Evolutionary conservation across 2,797 vertebrate species (phyloP).

Genomic region (Clarias laeviceps): DNA sequence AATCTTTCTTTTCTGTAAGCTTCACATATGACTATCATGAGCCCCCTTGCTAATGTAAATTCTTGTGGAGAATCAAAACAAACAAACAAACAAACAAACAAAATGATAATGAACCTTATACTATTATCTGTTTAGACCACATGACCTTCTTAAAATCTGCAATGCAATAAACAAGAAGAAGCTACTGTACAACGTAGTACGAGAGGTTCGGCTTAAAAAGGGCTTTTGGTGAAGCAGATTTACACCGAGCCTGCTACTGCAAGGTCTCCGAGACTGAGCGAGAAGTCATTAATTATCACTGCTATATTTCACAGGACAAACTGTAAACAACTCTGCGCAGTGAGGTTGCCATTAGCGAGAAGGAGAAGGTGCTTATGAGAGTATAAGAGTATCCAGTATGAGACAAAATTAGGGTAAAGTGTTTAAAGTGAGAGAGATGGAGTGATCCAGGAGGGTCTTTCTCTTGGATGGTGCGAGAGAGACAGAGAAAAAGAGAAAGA

Average conservation of each 20-base stretch:
- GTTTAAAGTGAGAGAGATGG: neutral
- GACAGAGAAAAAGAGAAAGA: neutral
- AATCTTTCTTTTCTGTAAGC: neutral
- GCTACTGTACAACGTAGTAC: neutral
- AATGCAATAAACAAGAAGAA: neutral
- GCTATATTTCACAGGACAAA: slow-evolving; percentile 77
- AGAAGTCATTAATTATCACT: slow-evolving; percentile 82
- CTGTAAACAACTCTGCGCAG: slow-evolving; percentile 77
- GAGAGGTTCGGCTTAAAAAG: neutral
- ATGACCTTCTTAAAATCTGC: neutral
- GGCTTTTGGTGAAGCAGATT: neutral
- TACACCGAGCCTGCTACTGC: slow-evolving; percentile 62
- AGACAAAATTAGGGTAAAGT: slow-evolving; percentile 31
- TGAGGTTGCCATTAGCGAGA: slow-evolving; percentile 63
- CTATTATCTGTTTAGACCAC: neutral
- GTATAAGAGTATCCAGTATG: neutral
- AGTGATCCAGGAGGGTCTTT: neutral
- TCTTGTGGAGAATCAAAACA: neutral
- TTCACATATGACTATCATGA: neutral
- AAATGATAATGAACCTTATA: neutral
- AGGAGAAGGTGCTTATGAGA: slow-evolving; percentile 58
- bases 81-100: neutral
- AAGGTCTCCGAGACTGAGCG: slow-evolving; percentile 70
- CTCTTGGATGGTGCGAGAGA: neutral
- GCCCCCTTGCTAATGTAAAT: too few species aligned